Conservation (phyloP, 92 coral and sea anemone genomes). For the Porites lobata region DNA sequence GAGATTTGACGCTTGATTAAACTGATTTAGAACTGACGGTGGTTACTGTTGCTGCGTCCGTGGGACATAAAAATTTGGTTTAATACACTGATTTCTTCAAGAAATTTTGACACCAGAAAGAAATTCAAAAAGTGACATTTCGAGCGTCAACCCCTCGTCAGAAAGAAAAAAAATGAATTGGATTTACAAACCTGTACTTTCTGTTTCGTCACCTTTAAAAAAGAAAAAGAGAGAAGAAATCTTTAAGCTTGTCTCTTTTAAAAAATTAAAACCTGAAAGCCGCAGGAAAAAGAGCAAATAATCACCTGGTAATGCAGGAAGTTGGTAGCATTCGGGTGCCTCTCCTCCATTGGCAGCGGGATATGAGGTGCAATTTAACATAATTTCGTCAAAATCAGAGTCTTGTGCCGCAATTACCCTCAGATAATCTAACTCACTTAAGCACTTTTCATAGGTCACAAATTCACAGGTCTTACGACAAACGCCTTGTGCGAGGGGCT, state of each 20-base stretch:
- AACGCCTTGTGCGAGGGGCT: not conserved
- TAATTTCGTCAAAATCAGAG: not conserved
- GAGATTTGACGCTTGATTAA: too few species aligned
- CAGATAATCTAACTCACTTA: not conserved
- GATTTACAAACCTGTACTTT: slow-evolving; percentile 17
- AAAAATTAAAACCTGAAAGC: not conserved
- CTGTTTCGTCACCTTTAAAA: slow-evolving; percentile 12
- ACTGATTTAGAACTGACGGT: too few species aligned
- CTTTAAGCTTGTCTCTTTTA: not conserved
- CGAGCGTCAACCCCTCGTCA: too few species aligned
- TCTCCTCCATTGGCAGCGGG: slow-evolving; percentile 4
- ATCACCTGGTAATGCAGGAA: slow-evolving; percentile 5
- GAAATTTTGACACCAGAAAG: too few species aligned
- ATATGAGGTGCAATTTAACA: not conserved
- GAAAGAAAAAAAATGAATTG: not conserved
- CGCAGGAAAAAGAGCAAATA: not conserved
- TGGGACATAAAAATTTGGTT: too few species aligned
- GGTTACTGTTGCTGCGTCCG: too few species aligned
- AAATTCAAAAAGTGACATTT: too few species aligned
- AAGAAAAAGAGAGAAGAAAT: not conserved
- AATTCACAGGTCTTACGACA: slow-evolving; percentile 10
- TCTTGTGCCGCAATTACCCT: not conserved
- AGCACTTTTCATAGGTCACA: not conserved
- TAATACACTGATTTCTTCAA: too few species aligned
- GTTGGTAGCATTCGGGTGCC: slow-evolving; percentile 26